phyloP scores from a whole-genome alignment of 2,888 invertebrate genomes.

The Drosophila meridiana region DNA sequence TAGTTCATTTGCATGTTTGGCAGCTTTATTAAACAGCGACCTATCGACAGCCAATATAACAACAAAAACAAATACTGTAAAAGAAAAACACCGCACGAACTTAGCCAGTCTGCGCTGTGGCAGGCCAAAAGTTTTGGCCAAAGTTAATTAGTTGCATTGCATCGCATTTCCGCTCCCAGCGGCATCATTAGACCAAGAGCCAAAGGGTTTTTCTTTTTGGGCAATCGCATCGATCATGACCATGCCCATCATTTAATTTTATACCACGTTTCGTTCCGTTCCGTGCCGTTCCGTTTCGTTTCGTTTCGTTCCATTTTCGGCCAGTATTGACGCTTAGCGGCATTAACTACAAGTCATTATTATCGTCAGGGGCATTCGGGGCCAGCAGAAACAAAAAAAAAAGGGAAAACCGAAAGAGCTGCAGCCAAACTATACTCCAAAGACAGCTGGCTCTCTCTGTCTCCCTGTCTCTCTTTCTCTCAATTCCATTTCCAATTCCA shows the following conservation, averaged over 20 bases:
- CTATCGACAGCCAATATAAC: constrained; percentile 19
- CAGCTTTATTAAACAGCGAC: constrained; percentile 52
- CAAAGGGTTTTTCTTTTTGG: constrained; percentile 41
- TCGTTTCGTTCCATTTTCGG: constrained; percentile 17
- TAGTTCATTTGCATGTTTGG: constrained; percentile 57
- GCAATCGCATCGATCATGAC: constrained; percentile 48
- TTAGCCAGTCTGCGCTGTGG: constrained; percentile 23
- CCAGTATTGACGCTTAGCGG: constrained; percentile 58
- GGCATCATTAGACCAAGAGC: constrained; percentile 64
- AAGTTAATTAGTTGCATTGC: constrained; percentile 75
- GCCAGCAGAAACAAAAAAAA: constrained; percentile 7
- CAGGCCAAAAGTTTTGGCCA: constrained; percentile 39
- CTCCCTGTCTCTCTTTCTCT: constrained; percentile 7
- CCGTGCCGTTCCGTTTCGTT: constrained; percentile 5
- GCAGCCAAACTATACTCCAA: constrained; percentile 41
- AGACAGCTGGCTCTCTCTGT: constrained; percentile 21
- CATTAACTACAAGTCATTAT: constrained; percentile 76
- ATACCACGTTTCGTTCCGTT: background rate
- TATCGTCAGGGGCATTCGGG: constrained; percentile 71
- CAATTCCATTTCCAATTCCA: constrained; percentile 38
- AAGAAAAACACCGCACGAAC: constrained; percentile 2
- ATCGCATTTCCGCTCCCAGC: constrained; percentile 46
- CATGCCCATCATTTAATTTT: constrained; percentile 11
- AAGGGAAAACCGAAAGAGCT: constrained; percentile 23
- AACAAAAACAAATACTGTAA: background rate